Conservation (phyloP, 2,797 vertebrate genomes). For the Pantherophis alleghaniensis region DNA sequence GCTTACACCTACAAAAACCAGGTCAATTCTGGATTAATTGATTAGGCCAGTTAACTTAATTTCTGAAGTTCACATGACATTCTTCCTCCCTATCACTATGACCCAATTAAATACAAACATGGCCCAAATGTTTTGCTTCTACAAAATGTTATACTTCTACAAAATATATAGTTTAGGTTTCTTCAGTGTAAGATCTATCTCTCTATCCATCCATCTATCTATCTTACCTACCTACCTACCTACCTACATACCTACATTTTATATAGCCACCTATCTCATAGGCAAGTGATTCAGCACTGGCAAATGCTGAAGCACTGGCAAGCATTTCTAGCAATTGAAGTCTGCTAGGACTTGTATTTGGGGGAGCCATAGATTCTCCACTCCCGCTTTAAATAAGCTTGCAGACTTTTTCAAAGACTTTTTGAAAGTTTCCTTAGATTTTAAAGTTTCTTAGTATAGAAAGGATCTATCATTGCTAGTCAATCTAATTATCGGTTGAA, state of each 20-base stretch:
- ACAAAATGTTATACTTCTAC: not conserved
- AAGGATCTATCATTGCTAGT: constrained; percentile 34
- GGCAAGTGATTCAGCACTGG: not conserved
- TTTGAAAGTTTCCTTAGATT: not conserved
- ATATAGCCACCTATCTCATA: not conserved
- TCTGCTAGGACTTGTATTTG: not conserved
- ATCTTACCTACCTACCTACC: too few relatives aligned
- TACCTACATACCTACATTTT: too few relatives aligned
- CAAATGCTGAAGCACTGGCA: not conserved
- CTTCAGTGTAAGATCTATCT: constrained; percentile 17
- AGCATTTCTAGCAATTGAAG: not conserved
- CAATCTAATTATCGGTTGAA: constrained; percentile 44
- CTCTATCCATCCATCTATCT: too few relatives aligned
- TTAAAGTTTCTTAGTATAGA: constrained; percentile 39
- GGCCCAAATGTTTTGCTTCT: not conserved
- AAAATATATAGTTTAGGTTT: constrained; percentile 31
- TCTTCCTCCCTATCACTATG: not conserved
- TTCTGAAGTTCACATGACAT: not conserved
- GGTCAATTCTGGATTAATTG: not conserved
- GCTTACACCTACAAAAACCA: not conserved
- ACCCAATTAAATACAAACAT: not conserved
- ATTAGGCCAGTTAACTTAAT: not conserved
- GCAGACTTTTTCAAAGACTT: constrained; percentile 41
- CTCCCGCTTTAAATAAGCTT: not conserved
- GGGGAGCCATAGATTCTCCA: not conserved